Evolutionary conservation across 2,113 vertebrate species (phyloP).

Genomic region (Elanus axillaris): DNA sequence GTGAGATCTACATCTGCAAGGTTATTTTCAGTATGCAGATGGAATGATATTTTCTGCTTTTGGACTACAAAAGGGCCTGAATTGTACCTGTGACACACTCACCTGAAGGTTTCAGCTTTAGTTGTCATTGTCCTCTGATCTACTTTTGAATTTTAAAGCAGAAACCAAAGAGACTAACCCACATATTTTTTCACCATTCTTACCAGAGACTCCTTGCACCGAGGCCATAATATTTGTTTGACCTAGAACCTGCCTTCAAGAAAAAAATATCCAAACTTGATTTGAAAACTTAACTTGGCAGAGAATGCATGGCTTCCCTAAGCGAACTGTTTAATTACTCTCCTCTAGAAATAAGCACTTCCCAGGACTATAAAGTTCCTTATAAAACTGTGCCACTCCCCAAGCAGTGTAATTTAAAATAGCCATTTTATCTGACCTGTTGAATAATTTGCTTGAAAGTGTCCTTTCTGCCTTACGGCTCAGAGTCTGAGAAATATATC

Average conservation of each 20-base stretch:
- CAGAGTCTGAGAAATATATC: conserved; percentile 4
- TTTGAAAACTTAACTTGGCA: background rate
- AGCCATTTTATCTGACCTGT: conserved; percentile 20
- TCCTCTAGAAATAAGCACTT: background rate
- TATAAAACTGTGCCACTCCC: background rate
- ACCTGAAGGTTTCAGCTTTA: background rate
- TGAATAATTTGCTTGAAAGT: conserved; percentile 26
- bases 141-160: background rate
- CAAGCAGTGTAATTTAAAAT: conserved; percentile 16
- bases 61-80: background rate
- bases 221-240: background rate
- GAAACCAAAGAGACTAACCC: background rate
- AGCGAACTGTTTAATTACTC: background rate
- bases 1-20: background rate
- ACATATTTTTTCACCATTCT: background rate
- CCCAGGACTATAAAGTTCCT: background rate
- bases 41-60: background rate
- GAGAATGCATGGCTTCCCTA: background rate
- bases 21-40: background rate
- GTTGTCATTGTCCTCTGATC: background rate
- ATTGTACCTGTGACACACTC: background rate
- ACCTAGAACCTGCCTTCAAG: background rate
- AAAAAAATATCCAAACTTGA: background rate
- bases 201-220: background rate
- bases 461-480: background rate